Conservation (phyloP, 2,113 vertebrate species). For the Thunnus thynnus region DNA sequence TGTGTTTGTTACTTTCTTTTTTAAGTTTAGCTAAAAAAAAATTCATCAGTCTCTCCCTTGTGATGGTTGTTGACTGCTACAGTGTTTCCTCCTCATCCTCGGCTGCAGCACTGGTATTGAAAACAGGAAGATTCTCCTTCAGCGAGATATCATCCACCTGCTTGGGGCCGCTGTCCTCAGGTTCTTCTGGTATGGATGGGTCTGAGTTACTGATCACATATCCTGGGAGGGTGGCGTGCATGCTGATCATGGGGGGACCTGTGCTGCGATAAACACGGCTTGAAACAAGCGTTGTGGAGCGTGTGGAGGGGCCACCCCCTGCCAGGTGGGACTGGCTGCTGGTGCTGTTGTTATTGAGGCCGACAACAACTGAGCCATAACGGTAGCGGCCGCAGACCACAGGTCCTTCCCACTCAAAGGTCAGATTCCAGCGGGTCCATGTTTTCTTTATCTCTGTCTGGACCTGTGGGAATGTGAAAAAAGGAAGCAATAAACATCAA, state of each 20-base stretch:
- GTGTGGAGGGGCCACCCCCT: conserved; percentile 69
- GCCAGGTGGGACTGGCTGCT: conserved; percentile 90
- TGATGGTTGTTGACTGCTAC: conserved; percentile 48
- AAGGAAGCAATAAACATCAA: fast-evolving
- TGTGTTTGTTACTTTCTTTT: no score
- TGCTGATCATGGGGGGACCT: conserved; percentile 46
- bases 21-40: no score
- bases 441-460: conserved; percentile 92
- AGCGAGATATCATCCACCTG: conserved; percentile 83
- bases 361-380: conserved; percentile 89
- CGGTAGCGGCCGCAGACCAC: conserved; percentile 86
- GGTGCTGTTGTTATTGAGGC: conserved; percentile 89
- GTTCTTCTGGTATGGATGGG: conserved; percentile 84
- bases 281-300: conserved; percentile 83
- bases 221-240: conserved; percentile 87
- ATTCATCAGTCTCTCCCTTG: neutral
- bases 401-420: conserved; percentile 88
- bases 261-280: conserved; percentile 75
- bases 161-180: conserved; percentile 79
- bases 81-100: conserved; percentile 81
- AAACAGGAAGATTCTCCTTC: conserved; percentile 74
- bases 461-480: conserved; percentile 79
- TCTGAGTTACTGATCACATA: conserved; percentile 91
- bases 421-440: conserved; percentile 89
- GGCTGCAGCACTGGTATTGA: conserved; percentile 40